Conservation (phyloP, 2,113 vertebrate species). For the Erythrocebus patas region DNA sequence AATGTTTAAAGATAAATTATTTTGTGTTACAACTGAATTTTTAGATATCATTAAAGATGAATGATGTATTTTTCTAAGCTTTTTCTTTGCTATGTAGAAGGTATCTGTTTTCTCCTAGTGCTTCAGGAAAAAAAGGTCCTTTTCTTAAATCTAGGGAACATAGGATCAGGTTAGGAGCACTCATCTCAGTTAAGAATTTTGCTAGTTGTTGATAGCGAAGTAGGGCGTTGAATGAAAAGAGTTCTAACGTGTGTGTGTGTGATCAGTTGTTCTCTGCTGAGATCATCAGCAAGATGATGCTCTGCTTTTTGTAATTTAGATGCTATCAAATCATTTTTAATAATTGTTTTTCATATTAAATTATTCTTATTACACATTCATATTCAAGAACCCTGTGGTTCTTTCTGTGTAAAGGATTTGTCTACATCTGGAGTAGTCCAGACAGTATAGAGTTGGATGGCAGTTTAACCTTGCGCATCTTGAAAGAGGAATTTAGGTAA, state of each 20-base stretch:
- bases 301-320: background rate
- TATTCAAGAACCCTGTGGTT: background rate
- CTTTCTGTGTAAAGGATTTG: constrained; percentile 11
- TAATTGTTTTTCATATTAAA: constrained; percentile 18
- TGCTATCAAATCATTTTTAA: constrained; percentile 26
- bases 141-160: constrained; percentile 27
- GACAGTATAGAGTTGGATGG: background rate
- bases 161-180: background rate
- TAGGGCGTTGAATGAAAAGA: background rate
- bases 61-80: constrained; percentile 19
- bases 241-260: background rate
- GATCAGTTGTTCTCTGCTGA: background rate
- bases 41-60: background rate
- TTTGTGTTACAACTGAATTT: background rate
- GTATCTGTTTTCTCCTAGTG: background rate
- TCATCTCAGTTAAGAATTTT: background rate
- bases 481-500: background rate
- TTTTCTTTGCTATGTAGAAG: background rate
- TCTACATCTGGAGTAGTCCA: background rate
- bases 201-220: background rate
- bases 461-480: background rate
- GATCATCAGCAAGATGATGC: background rate
- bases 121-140: background rate
- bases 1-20: constrained; percentile 10
- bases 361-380: background rate